Evolutionary conservation across 2,888 invertebrate genomes (phyloP).

Genomic region (Cheilosia urbana): DNA sequence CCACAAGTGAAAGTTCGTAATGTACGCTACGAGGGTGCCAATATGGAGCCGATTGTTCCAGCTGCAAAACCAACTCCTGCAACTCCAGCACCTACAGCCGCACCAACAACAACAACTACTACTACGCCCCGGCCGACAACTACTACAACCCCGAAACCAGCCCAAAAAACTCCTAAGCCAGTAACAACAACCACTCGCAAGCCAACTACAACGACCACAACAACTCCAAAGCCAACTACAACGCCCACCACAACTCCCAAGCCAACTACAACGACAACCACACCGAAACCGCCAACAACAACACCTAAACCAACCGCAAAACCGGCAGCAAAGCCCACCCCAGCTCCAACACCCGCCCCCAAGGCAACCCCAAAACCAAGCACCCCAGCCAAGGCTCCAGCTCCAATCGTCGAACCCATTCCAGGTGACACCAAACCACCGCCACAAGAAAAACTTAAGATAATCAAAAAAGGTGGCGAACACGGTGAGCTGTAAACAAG

Average conservation of each 20-base stretch:
- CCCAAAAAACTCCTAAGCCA: conserved; percentile 69
- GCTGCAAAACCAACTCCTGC: conserved; percentile 74
- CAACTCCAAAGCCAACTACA: conserved; percentile 77
- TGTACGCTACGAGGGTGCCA: conserved; percentile 81
- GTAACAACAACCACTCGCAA: conserved; percentile 70
- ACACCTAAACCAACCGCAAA: conserved; percentile 77
- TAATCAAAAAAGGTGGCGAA: conserved; percentile 86
- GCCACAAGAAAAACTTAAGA: conserved; percentile 85
- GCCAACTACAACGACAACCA: conserved; percentile 73
- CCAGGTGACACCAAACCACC: conserved; percentile 85
- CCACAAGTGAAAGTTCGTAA: conserved; percentile 81
- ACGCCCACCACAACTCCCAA: conserved; percentile 75
- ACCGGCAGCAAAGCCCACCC: conserved; percentile 76
- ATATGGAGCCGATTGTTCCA: conserved; percentile 78
- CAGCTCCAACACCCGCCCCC: conserved; percentile 74
- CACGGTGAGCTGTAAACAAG: conserved; percentile 81
- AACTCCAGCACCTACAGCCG: conserved; percentile 76
- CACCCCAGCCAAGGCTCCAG: conserved; percentile 80
- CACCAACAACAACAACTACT: conserved; percentile 77
- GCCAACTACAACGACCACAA: conserved; percentile 66
- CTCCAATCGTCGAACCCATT: conserved; percentile 86
- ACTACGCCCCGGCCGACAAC: conserved; percentile 75
- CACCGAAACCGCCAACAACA: conserved; percentile 76
- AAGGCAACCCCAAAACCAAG: conserved; percentile 76
- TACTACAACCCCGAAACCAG: conserved; percentile 75